These are phyloP conservation scores for Microctenopoma stevenorrisi DNA, from an alignment of 2,797 vertebrate species.

Conservation along the genomic window DNA sequence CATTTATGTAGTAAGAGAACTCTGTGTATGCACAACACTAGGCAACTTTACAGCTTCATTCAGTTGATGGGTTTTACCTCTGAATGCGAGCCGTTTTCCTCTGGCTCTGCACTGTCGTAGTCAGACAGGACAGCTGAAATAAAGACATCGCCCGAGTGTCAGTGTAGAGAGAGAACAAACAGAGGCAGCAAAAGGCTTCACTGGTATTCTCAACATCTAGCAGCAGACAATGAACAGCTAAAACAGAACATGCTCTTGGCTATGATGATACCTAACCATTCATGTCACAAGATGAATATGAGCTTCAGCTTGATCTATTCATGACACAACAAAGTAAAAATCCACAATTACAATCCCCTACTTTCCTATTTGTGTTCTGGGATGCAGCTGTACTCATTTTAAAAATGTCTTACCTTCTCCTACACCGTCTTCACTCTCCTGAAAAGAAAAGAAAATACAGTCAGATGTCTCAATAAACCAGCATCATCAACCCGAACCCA, in stretches of 20 bases:
- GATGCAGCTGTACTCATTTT: not conserved
- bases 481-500: too few relatives aligned
- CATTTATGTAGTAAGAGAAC: too few relatives aligned
- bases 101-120: slow-evolving; percentile 93
- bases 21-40: not conserved
- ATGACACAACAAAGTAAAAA: not conserved
- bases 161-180: not conserved
- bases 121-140: slow-evolving; percentile 92
- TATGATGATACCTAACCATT: not conserved
- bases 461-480: not conserved
- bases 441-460: slow-evolving; percentile 35
- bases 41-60: not conserved
- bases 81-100: slow-evolving; percentile 88
- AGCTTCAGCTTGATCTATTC: not conserved
- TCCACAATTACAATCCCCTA: not conserved
- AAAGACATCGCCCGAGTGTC: not conserved
- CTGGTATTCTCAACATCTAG: not conserved
- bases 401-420: slow-evolving; percentile 89
- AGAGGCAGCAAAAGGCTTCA: not conserved
- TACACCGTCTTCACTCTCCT: slow-evolving; percentile 97
- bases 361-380: not conserved
- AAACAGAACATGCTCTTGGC: not conserved
- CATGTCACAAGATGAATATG: not conserved
- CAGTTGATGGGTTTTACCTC: slow-evolving; percentile 81
- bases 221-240: too few relatives aligned